phyloP scores from a whole-genome alignment of 2,113 vertebrate species.

The Pedetes capensis region DNA sequence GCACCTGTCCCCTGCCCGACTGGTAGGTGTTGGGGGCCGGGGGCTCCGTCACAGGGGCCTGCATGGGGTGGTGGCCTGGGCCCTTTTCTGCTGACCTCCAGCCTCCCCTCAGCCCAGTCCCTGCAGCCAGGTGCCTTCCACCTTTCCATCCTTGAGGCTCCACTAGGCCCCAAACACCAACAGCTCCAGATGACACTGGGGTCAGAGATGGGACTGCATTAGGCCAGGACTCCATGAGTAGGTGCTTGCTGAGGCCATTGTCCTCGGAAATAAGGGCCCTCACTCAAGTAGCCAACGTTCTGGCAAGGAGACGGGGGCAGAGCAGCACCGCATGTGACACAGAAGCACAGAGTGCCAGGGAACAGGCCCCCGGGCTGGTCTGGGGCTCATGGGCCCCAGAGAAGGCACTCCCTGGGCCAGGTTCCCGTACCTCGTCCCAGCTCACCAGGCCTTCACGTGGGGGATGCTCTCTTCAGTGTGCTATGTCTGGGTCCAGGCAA shows the following conservation, averaged over 20 bases:
- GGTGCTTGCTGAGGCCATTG: neutral
- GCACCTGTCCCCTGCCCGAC: slow-evolving; percentile 85
- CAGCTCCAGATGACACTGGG: neutral
- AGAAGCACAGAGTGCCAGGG: accelerated
- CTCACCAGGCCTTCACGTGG: too few species aligned
- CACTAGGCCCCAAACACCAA: neutral
- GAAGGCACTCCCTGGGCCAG: neutral
- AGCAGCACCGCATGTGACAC: too few species aligned
- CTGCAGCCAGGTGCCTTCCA: accelerated
- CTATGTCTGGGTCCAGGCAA: neutral
- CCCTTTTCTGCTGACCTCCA: neutral
- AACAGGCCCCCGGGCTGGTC: too few species aligned
- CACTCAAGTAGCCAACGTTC: neutral
- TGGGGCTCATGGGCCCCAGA: neutral
- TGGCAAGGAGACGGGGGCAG: neutral
- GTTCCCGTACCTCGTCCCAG: neutral
- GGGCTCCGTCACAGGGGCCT: neutral
- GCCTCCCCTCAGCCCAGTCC: neutral
- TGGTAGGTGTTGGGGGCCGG: slow-evolving; percentile 83
- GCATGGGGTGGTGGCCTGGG: too few species aligned
- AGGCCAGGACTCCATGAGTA: neutral
- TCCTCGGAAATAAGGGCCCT: neutral
- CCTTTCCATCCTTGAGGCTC: neutral
- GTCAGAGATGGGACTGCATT: neutral
- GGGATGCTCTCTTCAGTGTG: accelerated